Evolutionary conservation across 2,797 vertebrate genomes (phyloP), one percentile per base, ranked within the genome.

Genomic region (Anisognathus igniventris): DNA sequence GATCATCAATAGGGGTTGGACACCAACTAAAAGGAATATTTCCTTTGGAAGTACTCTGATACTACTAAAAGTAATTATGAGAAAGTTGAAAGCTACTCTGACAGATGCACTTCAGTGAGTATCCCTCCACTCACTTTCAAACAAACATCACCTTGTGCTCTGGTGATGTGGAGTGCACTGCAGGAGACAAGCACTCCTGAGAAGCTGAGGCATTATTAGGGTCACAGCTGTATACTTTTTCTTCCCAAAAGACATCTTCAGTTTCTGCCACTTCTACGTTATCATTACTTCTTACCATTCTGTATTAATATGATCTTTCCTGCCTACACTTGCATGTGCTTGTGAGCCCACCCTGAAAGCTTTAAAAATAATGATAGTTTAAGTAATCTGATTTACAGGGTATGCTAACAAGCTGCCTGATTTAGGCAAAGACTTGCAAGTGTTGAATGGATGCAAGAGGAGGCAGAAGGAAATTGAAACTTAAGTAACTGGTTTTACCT

Each of bases 1-100:
- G 9, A 22, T 8, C 6, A 10, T 13, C 5, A 5, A 0, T 20
- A 12, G 35, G 20, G 6, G 4, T 28, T 7, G 2, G 31, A 57
- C 4, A 31, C 17, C 5, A 57, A 17, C 51, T 67, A 66, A 62
- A 82, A 51, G 4, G 2, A 53, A 19, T 53, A 17, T 79, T 54
- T 85, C 9, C 9, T 68, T 57, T 75, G 23, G 9, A 57, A 27
- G 7, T 25, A 40, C 23, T 67, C 37, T 47, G n/a, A 44, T 56
- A 37, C 45, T 79, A 37, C 24, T 85, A 37, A 64, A 84, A n/a
- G 10, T 37, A 44, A 12, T 67, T 18, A 35, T 13, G 7, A 23
- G 61, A 39, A 70, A 51, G 12, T 17, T 40, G 48, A 47, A 80
- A 44, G 10, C 25, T 56, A 15, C 20, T 77, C 18, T 39, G 22